Percentiles rank a stretch among this genome's conserved stretches.
Evolutionary conservation across 2,113 vertebrate species (phyloP).

Genomic region (Pseudopodoces humilis): DNA sequence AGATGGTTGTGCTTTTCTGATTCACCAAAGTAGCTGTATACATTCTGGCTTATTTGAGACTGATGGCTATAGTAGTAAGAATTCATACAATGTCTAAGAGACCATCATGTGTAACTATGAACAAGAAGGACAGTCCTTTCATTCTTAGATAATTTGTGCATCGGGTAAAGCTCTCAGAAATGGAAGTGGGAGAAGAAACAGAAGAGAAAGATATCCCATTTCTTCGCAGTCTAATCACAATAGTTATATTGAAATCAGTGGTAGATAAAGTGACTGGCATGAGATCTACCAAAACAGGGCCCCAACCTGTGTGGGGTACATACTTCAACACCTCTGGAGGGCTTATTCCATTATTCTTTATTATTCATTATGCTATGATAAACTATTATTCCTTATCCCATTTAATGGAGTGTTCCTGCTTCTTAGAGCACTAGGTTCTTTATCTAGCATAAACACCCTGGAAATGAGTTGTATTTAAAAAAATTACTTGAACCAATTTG

Average conservation of each 20-base stretch:
- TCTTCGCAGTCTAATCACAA: neutral
- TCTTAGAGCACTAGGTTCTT: neutral
- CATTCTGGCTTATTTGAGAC: neutral
- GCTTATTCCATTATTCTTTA: neutral
- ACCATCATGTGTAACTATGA: neutral
- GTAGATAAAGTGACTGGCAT: neutral
- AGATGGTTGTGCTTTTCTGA: neutral
- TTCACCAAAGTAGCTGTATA: neutral
- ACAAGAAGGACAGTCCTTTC: neutral
- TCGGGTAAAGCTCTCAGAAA: neutral
- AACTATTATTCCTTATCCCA: neutral
- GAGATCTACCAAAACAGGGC: neutral
- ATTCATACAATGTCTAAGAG: neutral
- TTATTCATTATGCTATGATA: neutral
- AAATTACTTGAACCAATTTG: neutral
- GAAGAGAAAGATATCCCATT: neutral
- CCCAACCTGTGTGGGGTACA: neutral
- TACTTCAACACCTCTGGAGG: neutral
- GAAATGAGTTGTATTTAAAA: neutral
- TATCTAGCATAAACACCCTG: neutral
- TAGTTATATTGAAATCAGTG: neutral
- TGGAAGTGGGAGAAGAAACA: neutral
- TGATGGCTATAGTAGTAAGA: neutral
- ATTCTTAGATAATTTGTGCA: neutral
- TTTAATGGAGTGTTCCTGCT: neutral